These are phyloP conservation scores for Gonatopus flavifemur DNA, from an alignment of 1,140 invertebrate species.

Conservation along the genomic window DNA sequence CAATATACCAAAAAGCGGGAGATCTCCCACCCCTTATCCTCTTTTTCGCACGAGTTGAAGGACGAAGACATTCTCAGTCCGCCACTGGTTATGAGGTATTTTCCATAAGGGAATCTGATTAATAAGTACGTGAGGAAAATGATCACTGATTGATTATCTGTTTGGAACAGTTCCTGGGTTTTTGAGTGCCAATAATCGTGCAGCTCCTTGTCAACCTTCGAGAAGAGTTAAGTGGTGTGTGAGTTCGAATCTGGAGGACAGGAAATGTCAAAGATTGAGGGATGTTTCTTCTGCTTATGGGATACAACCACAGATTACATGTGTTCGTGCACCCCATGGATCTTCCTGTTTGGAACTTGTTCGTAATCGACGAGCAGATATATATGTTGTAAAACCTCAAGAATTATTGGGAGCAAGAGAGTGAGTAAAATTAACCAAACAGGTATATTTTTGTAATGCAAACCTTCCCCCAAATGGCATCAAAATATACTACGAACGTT, in stretches of 20 bases:
- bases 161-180: constrained; percentile 66
- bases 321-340: constrained; percentile 58
- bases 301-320: constrained; percentile 72
- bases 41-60: too few relatives aligned
- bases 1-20: too few relatives aligned
- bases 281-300: constrained; percentile 71
- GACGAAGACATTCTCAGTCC: too few relatives aligned
- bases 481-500: too few relatives aligned
- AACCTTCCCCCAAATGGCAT: too few relatives aligned
- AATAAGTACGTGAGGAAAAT: too few relatives aligned
- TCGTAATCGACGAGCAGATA: constrained; percentile 63
- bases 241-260: constrained; percentile 64
- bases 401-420: constrained; percentile 60
- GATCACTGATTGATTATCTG: too few relatives aligned
- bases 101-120: too few relatives aligned
- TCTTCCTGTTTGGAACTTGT: constrained; percentile 70
- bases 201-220: constrained; percentile 66
- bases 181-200: constrained; percentile 64
- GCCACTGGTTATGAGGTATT: too few relatives aligned
- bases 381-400: constrained; percentile 65
- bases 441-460: not conserved
- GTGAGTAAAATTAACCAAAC: constrained; percentile 34
- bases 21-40: too few relatives aligned
- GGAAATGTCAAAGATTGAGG: constrained; percentile 75
- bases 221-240: constrained; percentile 57